Base-by-base conservation (phyloP, 2,113 vertebrate genomes). In the Gadus chalcogrammus region DNA sequence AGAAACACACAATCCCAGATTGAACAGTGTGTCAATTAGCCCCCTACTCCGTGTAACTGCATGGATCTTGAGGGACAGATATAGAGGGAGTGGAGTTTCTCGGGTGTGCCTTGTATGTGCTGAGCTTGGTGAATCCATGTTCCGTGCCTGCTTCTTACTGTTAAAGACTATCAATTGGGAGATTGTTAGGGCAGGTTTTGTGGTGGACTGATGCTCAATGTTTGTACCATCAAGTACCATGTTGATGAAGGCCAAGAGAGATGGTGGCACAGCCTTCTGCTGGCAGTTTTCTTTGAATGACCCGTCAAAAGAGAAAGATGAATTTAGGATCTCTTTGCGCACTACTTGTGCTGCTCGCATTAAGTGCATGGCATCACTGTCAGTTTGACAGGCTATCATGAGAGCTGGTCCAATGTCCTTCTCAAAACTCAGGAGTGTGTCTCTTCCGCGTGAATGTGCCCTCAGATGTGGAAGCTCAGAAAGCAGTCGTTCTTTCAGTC, bases 371-470 rank as follows among this genome's bases (percentile, higher is more conserved):
- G 59, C 59, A n/a, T n/a, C n/a, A n/a, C n/a, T n/a, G 59, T 4
- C 59, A 18, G 18, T 3, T 2, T 61, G 17, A 61, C 59, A 61
- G 18, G 59, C 59, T 12, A 7, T 61, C 59, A 20, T 61, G 59
- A 61, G 59, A 20, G 59, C 59, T 20, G 17, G 17, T 61, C 59
- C 59, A 18, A 61, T 61, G n/a, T 61, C 59, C 3, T 61, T 18
- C 59, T 61, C 17, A 61, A 61, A 61, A 20, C 17, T 61, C 59
- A 61, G 59, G 9, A 61, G 59, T 61, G 59, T 61, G 59, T 61
- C 59, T 61, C 59, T 61, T 18, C 56, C 56, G 13, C n/a, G 56
- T 16, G 56, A 4, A 58, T 58, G 56, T 58, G n/a, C 56, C 56
- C 56, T 61, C n/a, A 61, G n/a, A 18, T 61, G 4, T 2, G 7